Evolutionary conservation across 2,888 invertebrate species (phyloP).

Genomic region (Hesperia comma): DNA sequence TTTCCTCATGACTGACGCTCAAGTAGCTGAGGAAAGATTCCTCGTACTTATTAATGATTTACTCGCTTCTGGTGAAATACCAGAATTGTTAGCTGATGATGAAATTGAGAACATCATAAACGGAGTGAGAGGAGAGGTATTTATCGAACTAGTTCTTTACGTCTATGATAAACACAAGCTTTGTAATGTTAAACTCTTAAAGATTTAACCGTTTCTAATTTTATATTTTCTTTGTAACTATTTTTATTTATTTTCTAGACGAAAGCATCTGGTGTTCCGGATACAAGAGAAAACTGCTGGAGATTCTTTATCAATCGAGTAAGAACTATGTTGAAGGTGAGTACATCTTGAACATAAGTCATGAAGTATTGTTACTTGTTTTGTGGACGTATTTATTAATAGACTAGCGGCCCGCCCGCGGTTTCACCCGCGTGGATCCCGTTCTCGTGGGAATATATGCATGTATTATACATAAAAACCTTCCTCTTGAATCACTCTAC

Average conservation of each 20-base stretch:
- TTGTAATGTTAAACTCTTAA: no score
- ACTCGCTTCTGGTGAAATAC: slow-evolving; percentile 96
- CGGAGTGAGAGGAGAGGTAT: slow-evolving; percentile 88
- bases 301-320: slow-evolving; percentile 96
- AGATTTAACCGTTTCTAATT: not conserved
- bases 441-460: no score
- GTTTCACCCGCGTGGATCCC: no score
- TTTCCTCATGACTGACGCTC: slow-evolving; percentile 97
- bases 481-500: no score
- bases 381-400: not conserved
- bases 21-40: slow-evolving; percentile 95
- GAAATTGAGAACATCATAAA: slow-evolving; percentile 94
- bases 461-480: no score
- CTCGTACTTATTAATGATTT: slow-evolving; percentile 96
- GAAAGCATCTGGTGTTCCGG: slow-evolving; percentile 91
- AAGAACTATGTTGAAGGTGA: slow-evolving; percentile 87
- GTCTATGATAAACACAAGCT: no score
- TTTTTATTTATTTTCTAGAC: slow-evolving; percentile 83
- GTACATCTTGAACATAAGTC: not conserved
- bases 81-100: slow-evolving; percentile 95
- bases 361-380: no score
- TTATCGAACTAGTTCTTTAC: not conserved
- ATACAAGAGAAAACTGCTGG: slow-evolving; percentile 97
- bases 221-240: slow-evolving; percentile 1
- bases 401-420: no score